A percentile compares a stretch with the other conserved stretches of the same genome.
These are phyloP conservation scores for Silvanus unidentatus DNA, from an alignment of 2,888 invertebrate species.

Conservation along the genomic window DNA sequence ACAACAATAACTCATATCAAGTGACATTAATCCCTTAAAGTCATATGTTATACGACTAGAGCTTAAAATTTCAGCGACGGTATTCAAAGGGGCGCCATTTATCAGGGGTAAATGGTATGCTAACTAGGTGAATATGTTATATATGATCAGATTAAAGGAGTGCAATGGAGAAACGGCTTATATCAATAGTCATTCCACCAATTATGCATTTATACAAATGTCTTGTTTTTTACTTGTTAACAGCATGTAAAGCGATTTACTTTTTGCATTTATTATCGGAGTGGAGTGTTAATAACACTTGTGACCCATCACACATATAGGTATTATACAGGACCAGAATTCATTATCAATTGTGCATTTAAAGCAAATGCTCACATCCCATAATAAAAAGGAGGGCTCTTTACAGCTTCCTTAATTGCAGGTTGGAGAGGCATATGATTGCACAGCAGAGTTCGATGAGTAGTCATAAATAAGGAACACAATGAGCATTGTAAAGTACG, in stretches of 20 bases:
- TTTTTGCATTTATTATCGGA: too few relatives aligned
- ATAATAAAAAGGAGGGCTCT: slow-evolving; percentile 13
- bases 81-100: slow-evolving; percentile 31
- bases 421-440: slow-evolving; percentile 31
- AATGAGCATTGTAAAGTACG: slow-evolving; percentile 33
- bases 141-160: slow-evolving; percentile 10
- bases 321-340: too few relatives aligned
- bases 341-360: too few relatives aligned
- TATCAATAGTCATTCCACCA: too few relatives aligned
- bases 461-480: slow-evolving; percentile 36
- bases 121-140: slow-evolving; percentile 36
- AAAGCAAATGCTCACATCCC: slow-evolving; percentile 17
- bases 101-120: slow-evolving; percentile 32
- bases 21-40: slow-evolving; percentile 37
- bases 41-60: slow-evolving; percentile 33
- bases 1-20: slow-evolving; percentile 31
- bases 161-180: too few relatives aligned
- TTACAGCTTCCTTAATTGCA: slow-evolving; percentile 31
- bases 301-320: too few relatives aligned
- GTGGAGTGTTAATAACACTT: too few relatives aligned
- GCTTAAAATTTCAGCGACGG: slow-evolving; percentile 39
- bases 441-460: slow-evolving; percentile 33
- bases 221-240: too few relatives aligned
- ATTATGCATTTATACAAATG: too few relatives aligned
- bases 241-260: too few relatives aligned